A percentile compares a stretch with the other conserved stretches of the same genome.
Conservation (phyloP, 2,113 vertebrate species). For the Triplophysa siluroides region DNA sequence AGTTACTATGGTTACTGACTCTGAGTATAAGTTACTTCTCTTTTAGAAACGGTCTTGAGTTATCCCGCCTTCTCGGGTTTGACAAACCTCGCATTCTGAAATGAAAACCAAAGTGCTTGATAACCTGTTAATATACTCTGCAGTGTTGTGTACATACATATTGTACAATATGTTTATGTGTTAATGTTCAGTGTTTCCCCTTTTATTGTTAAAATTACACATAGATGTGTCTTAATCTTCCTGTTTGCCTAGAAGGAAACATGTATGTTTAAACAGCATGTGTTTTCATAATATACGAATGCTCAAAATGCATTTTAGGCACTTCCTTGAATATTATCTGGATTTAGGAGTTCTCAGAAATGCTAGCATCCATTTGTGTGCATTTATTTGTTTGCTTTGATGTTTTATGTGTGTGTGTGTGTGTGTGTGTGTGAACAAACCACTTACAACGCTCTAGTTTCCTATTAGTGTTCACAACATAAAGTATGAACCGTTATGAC, state of each 20-base stretch:
- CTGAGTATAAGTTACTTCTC: too few relatives aligned
- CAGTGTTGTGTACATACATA: too few relatives aligned
- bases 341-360: constrained; percentile 23
- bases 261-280: neutral
- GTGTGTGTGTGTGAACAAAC: constrained; percentile 24
- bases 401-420: neutral
- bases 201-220: constrained; percentile 13
- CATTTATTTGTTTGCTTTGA: neutral
- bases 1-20: too few relatives aligned
- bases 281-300: neutral
- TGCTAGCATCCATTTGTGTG: neutral
- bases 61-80: too few relatives aligned
- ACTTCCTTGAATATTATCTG: neutral
- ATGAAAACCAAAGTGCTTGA: too few relatives aligned
- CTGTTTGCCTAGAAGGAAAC: neutral
- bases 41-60: too few relatives aligned
- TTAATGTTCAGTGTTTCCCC: neutral
- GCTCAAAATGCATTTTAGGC: neutral
- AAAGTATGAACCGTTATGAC: constrained; percentile 25
- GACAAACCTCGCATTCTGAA: too few relatives aligned
- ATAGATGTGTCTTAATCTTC: neutral
- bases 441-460: constrained; percentile 21
- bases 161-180: too few relatives aligned
- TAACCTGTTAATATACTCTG: too few relatives aligned
- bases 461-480: constrained; percentile 14